Evolutionary conservation across 2,797 vertebrate genomes (phyloP), one percentile per base, ranked within the genome.

Genomic region (Cryptoblepharus egeriae): DNA sequence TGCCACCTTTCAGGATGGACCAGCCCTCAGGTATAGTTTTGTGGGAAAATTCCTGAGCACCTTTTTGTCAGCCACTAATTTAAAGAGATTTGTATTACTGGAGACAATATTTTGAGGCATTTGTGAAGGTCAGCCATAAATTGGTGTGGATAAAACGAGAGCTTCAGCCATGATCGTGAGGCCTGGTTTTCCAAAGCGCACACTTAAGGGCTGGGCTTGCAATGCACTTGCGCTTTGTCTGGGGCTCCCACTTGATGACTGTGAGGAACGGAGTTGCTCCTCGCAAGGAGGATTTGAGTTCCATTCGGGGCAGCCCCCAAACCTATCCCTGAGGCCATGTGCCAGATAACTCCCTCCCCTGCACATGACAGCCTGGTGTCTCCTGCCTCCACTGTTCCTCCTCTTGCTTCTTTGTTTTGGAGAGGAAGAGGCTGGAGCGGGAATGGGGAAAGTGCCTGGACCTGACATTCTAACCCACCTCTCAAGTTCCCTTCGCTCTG

Each of bases 71-170:
- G 5, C 0, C 80, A 79, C 75, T 8, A 77, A 80, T 89, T 69
- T 26, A 64, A 52, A 26, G 79, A 70, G 16, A 20, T 49, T 45
- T 63, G 45, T 2, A 35, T 64, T 60, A 12, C 26, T 70, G 35
- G 45, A 72, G 32, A 69, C 28, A 39, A 37, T 10, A 20, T 20
- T 55, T 22, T 35, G 49, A 28, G 71, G 58, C 81, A 85, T 67
- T 58, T 72, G 80, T 68, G 78, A 58, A 67, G 57, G 1, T 60
- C 67, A 52, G 24, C 55, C 87, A 32, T 79, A 22, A n/a, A 76
- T 18, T n/a, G 11, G 81, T 79, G 69, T 85, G 90, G 30, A 37
- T 42, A 39, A 58, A 42, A 39, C n/a, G 64, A 78, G 13, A 7
- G 6, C 52, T 42, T 37, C 79, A 75, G 45, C 49, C 30, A 0